These are phyloP conservation scores for Centropristis striata DNA, from an alignment of 2,113 vertebrate species.

Conservation along the genomic window DNA sequence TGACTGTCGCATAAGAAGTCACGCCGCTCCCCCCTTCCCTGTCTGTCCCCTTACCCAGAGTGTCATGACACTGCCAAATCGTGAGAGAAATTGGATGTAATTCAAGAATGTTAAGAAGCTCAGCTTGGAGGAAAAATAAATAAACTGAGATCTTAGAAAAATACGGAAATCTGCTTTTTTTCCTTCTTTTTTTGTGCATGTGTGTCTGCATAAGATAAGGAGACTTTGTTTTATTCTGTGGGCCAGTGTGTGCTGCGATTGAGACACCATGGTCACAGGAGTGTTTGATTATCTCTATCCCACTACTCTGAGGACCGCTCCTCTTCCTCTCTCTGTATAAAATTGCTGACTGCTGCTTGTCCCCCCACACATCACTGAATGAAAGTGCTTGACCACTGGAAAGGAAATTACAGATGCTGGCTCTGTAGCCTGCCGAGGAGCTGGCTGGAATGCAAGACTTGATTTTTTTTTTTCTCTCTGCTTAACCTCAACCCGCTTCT, in stretches of 20 bases:
- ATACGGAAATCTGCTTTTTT: conserved; percentile 33
- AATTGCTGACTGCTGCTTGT: conserved; percentile 71
- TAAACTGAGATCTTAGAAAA: conserved; percentile 59
- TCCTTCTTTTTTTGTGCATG: conserved; percentile 6
- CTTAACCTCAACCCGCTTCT: conserved; percentile 69
- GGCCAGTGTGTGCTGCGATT: conserved; percentile 49
- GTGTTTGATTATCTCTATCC: conserved; percentile 53
- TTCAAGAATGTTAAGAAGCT: conserved; percentile 78
- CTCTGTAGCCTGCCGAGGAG: conserved; percentile 55
- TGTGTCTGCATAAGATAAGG: conserved; percentile 72
- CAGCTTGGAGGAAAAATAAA: conserved; percentile 48
- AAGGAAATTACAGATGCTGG: conserved; percentile 78
- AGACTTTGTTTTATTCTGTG: conserved; percentile 56
- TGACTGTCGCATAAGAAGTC: conserved; percentile 64
- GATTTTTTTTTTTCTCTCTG: conserved; percentile 44
- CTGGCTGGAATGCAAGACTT: conserved; percentile 65
- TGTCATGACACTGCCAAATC: conserved; percentile 64
- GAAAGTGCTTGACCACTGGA: conserved; percentile 75
- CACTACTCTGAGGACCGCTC: conserved; percentile 37
- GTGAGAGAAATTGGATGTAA: conserved; percentile 58
- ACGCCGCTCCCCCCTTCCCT: conserved; percentile 3
- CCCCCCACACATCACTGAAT: conserved; percentile 52
- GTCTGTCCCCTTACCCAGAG: conserved; percentile 45
- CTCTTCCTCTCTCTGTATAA: conserved; percentile 51
- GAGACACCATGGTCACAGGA: conserved; percentile 48